These are phyloP conservation scores for Rana temporaria DNA, from an alignment of 2,113 vertebrate species.

Conservation along the genomic window DNA sequence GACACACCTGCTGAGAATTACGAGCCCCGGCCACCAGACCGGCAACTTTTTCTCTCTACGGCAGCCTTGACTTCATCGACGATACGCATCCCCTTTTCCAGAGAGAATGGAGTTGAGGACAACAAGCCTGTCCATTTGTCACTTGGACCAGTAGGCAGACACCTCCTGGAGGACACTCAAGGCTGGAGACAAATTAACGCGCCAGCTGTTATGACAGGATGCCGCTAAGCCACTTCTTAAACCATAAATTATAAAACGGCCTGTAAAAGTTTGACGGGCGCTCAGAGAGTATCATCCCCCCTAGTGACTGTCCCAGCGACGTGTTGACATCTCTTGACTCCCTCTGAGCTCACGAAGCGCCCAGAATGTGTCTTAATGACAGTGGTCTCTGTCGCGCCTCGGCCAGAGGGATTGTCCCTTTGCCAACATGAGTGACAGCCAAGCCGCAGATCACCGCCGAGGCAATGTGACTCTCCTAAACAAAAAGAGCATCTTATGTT, in stretches of 20 bases:
- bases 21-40: conserved; percentile 10
- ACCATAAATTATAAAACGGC: conserved; percentile 19
- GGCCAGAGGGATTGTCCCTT: background rate
- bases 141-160: conserved; percentile 38
- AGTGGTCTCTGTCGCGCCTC: conserved; percentile 4
- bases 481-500: conserved; percentile 26
- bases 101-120: conserved; percentile 17
- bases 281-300: conserved; percentile 16
- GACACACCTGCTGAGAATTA: conserved; percentile 45
- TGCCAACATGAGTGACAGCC: conserved; percentile 7
- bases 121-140: conserved; percentile 11
- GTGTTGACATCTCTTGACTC: conserved; percentile 25
- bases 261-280: conserved; percentile 28
- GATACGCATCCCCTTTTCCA: background rate
- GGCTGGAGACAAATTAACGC: conserved; percentile 40
- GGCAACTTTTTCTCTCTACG: background rate
- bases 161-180: conserved; percentile 18
- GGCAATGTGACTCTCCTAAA: background rate
- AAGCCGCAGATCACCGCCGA: conserved; percentile 6
- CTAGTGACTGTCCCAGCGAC: conserved; percentile 15
- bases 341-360: conserved; percentile 8
- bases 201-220: conserved; percentile 24
- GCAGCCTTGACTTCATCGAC: conserved; percentile 21
- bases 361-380: conserved; percentile 22
- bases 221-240: conserved; percentile 37